Conservation (phyloP, 2,797 vertebrate genomes). For the Girardinus metallicus region DNA sequence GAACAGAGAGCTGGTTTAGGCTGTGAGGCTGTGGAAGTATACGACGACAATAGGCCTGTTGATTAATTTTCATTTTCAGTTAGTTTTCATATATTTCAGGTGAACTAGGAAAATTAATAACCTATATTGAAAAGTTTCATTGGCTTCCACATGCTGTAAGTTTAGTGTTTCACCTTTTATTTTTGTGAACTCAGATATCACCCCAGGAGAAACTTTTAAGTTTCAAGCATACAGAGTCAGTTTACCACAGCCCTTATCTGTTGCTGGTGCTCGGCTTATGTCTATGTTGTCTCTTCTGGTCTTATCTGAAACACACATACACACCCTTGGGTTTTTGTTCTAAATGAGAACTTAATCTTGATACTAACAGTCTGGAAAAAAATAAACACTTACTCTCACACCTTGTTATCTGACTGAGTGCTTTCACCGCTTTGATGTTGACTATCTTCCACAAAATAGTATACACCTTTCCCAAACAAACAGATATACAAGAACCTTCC, state of each 20-base stretch:
- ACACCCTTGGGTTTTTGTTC: conserved; percentile 22
- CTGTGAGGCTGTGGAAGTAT: too few species aligned
- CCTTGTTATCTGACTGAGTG: conserved; percentile 25
- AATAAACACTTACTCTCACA: conserved; percentile 18
- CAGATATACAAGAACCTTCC: background rate
- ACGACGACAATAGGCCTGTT: background rate
- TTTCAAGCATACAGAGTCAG: conserved; percentile 3
- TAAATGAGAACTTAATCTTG: conserved; percentile 13
- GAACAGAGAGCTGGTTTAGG: too few species aligned
- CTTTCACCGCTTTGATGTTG: conserved; percentile 21
- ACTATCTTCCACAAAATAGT: conserved; percentile 13
- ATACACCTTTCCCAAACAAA: conserved; percentile 6
- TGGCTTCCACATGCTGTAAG: background rate
- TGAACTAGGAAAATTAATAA: background rate
- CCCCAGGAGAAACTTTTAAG: background rate
- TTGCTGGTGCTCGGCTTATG: conserved; percentile 7
- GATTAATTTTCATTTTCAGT: conserved; percentile 3
- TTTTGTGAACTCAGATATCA: conserved; percentile 5
- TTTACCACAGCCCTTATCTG: conserved; percentile 6
- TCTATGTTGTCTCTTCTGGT: conserved; percentile 11
- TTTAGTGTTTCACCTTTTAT: background rate
- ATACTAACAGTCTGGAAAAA: conserved; percentile 11
- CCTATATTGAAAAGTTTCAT: background rate
- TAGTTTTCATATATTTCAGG: conserved; percentile 17
- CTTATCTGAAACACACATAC: conserved; percentile 17